A percentile compares a stretch with the other conserved stretches of the same genome.
Evolutionary conservation across 2,888 invertebrate genomes (phyloP).

Genomic region (Caenorhabditis plicata): DNA sequence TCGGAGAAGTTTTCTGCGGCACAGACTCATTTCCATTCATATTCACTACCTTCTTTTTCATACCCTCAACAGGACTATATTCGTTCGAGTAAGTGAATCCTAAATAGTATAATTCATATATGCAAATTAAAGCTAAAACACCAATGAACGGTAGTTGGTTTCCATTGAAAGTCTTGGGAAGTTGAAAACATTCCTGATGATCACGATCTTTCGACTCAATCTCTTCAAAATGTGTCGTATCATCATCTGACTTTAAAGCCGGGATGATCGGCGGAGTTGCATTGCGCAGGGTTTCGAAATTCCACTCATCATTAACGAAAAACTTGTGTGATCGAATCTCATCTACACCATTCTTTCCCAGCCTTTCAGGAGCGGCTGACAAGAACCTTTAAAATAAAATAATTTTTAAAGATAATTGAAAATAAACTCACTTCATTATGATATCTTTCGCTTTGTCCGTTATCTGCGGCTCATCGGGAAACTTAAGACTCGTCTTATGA

Average conservation of each 20-base stretch:
- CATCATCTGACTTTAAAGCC: conserved; percentile 90
- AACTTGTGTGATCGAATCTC: conserved; percentile 93
- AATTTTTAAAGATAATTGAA: no score
- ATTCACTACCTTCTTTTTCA: conserved; percentile 4
- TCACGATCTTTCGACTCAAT: conserved; percentile 69
- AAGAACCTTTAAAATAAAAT: conserved; percentile 77
- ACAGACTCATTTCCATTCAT: background rate
- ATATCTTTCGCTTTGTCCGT: conserved; percentile 73
- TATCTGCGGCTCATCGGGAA: conserved; percentile 88
- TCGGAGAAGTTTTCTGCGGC: no score
- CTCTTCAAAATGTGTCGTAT: conserved; percentile 95
- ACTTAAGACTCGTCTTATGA: conserved; percentile 89
- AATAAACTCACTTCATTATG: no score
- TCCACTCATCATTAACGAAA: conserved; percentile 95
- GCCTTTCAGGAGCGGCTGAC: conserved; percentile 73
- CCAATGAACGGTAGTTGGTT: conserved; percentile 95
- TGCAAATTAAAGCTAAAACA: background rate
- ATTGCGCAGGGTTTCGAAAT: conserved; percentile 89
- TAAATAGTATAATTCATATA: background rate
- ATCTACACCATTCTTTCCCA: conserved; percentile 87
- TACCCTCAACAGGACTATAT: conserved; percentile 28
- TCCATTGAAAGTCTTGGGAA: conserved; percentile 94
- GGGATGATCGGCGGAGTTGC: conserved; percentile 90
- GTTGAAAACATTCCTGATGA: conserved; percentile 85
- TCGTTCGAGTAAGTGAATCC: conserved; percentile 91